Conservation (phyloP, 2,113 vertebrate genomes). For the Bombycilla garrulus region DNA sequence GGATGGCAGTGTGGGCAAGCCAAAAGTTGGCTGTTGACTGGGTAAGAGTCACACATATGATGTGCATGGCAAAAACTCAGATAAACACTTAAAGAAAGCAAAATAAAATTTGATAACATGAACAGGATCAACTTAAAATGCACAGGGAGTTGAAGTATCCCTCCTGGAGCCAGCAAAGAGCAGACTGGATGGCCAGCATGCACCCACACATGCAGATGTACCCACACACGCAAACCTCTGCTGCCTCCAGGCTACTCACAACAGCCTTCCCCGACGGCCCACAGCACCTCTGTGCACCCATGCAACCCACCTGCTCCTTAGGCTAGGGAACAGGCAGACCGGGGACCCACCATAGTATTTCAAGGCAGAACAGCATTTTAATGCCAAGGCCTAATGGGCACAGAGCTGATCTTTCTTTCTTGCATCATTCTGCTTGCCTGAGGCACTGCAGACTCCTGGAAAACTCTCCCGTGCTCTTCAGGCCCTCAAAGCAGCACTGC, state of each 20-base stretch:
- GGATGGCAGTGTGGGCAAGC: background rate
- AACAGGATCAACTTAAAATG: constrained; percentile 56
- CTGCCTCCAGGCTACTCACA: background rate
- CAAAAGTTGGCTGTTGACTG: constrained; percentile 40
- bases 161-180: background rate
- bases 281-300: background rate
- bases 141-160: background rate
- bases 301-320: background rate
- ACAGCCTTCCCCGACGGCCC: accelerated
- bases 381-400: background rate
- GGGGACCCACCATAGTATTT: background rate
- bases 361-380: background rate
- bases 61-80: constrained; percentile 23
- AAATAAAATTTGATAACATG: constrained; percentile 60
- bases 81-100: constrained; percentile 33
- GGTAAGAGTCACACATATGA: constrained; percentile 56
- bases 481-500: background rate
- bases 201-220: background rate
- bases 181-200: background rate
- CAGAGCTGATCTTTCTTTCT: background rate
- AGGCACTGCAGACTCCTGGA: background rate
- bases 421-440: background rate
- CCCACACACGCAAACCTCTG: background rate
- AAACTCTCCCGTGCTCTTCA: background rate
- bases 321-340: background rate